A percentile compares a stretch with the other conserved stretches of the same genome.
Conservation (phyloP, 2,113 vertebrate genomes). For the Pterocles orientalis region DNA sequence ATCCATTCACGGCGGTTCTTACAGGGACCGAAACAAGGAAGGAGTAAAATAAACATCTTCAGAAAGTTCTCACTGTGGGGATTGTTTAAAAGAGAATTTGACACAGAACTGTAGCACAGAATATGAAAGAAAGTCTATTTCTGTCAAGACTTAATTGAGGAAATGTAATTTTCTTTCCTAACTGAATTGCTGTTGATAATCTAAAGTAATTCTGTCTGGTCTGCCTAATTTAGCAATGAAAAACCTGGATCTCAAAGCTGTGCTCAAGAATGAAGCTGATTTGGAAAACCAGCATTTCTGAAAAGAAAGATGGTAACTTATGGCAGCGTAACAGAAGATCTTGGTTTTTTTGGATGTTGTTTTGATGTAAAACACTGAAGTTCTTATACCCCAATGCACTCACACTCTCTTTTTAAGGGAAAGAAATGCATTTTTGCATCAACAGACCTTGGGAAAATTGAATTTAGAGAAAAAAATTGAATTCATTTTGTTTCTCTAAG, state of each 20-base stretch:
- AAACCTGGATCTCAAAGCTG: slow-evolving; percentile 23
- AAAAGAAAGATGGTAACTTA: neutral
- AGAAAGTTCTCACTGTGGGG: neutral
- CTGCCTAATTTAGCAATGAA: slow-evolving; percentile 37
- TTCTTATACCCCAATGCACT: neutral
- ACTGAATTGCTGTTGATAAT: slow-evolving; percentile 47
- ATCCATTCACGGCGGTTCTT: neutral
- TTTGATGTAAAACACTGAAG: neutral
- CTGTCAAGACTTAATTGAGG: slow-evolving; percentile 55
- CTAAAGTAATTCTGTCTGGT: slow-evolving; percentile 54
- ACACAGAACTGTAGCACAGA: neutral
- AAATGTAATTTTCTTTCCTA: slow-evolving; percentile 63
- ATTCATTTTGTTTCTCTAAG: slow-evolving; percentile 42
- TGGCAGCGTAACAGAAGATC: neutral
- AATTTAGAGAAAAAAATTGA: slow-evolving; percentile 1
- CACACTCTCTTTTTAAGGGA: neutral
- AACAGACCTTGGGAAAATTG: slow-evolving; percentile 24
- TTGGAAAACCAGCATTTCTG: slow-evolving; percentile 29
- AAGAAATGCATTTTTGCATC: slow-evolving; percentile 32
- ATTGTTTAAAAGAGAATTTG: neutral
- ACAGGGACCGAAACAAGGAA: neutral
- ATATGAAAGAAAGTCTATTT: neutral
- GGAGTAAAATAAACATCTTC: neutral
- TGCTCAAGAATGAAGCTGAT: slow-evolving; percentile 19
- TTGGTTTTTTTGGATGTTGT: neutral